These are phyloP conservation scores for Condylura cristata DNA, from an alignment of 2,113 vertebrate species.

Conservation along the genomic window DNA sequence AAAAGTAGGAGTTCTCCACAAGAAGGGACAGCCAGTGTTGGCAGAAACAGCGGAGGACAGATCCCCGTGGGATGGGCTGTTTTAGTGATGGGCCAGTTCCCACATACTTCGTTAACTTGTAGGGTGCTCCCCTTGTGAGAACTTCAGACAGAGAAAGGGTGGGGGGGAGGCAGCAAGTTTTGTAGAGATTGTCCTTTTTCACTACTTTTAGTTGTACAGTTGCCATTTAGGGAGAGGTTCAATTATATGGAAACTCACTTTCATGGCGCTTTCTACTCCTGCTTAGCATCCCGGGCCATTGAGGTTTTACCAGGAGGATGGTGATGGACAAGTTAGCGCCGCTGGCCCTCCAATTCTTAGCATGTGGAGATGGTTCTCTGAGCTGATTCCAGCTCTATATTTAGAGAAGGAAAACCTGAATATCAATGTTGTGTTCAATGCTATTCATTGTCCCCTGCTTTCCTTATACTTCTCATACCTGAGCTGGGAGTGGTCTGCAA, in stretches of 20 bases:
- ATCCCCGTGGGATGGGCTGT: not conserved
- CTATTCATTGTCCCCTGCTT: not conserved
- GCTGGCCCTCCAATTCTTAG: not conserved
- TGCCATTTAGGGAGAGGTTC: not conserved
- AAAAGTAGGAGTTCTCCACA: not conserved
- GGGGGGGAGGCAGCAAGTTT: not conserved
- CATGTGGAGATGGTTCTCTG: not conserved
- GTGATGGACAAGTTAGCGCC: not conserved
- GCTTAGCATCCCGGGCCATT: not conserved
- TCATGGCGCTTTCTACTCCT: not conserved
- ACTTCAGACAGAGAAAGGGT: not conserved
- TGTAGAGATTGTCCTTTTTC: not conserved
- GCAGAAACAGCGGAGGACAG: not conserved
- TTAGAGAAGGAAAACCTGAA: not conserved
- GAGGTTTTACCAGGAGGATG: not conserved
- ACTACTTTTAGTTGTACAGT: not conserved
- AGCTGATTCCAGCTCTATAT: not conserved
- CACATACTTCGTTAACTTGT: not conserved
- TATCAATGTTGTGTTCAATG: not conserved
- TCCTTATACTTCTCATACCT: not conserved
- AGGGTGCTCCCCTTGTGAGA: not conserved
- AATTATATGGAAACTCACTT: not conserved
- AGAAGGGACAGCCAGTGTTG: not conserved
- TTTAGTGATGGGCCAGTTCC: not conserved
- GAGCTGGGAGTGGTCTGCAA: not conserved